These are phyloP conservation scores for Myrmecobius fasciatus DNA, from an alignment of 2,113 vertebrate genomes.

Conservation along the genomic window DNA sequence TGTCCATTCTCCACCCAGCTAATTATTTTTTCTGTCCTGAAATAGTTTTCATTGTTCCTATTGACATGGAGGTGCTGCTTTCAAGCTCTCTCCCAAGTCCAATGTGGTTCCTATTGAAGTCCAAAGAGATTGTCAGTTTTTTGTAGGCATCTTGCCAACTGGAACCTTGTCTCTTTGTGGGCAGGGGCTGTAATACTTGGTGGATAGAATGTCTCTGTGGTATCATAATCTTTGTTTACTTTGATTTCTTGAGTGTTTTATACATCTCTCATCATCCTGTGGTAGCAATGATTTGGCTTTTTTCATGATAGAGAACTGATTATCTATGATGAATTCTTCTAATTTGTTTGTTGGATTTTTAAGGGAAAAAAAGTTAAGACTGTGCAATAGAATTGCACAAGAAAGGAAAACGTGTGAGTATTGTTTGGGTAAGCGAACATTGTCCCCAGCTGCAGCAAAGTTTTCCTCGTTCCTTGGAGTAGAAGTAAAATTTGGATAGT, in stretches of 20 bases:
- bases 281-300: background rate
- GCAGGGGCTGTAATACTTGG: background rate
- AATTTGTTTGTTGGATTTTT: background rate
- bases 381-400: background rate
- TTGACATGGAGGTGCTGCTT: background rate
- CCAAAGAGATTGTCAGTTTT: background rate
- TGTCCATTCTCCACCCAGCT: background rate
- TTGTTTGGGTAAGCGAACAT: background rate
- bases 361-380: background rate
- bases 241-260: constrained; percentile 47
- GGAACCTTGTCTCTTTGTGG: constrained; percentile 16
- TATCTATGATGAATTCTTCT: constrained; percentile 23
- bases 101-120: background rate
- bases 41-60: background rate
- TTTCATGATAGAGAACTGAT: background rate
- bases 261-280: background rate
- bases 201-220: background rate
- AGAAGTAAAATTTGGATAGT: background rate
- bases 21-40: background rate
- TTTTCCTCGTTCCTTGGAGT: background rate
- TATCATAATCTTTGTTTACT: constrained; percentile 4
- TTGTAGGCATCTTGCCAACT: accelerated
- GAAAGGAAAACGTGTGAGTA: background rate
- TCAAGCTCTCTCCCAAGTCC: background rate
- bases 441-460: background rate